Evolutionary conservation across 30 jellyfish, hydroid and myxozoan genomes (phyloP), one percentile per base, ranked within the genome.

Genomic region (Sanderia malayensis): DNA sequence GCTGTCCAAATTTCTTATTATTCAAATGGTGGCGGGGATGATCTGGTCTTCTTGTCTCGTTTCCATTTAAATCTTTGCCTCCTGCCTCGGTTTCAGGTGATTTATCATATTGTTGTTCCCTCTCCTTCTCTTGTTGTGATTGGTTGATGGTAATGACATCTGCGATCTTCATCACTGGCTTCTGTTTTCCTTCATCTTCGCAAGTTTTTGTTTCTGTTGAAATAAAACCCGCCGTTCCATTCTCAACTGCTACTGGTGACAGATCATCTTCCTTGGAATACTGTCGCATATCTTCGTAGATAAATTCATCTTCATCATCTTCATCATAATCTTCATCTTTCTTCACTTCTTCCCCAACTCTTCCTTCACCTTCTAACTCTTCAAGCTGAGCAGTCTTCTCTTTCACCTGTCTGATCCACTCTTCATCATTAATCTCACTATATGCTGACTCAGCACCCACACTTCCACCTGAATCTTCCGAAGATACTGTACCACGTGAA

Each of bases 401-500:
- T 19, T 24, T 49, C 25, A 49, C 64, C 64, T 49, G 23, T 19
- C 23, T 49, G 25, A 49, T 11, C 64, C 64, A 49, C 24, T 49
- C 64, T 49, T 49, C 64, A n/a, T n/a, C n/a, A 18, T 18, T 49
- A 3, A 49, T 49, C 64, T 49, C 64, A 49, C 27, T 49, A 49
- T 49, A 49, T 11, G 27, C 25, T 2, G 23, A 24, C 64, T 9
- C 64, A 9, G 3, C 64, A 41, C 55, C 15, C 64, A 4, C 64
- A 7, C 64, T 19, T 19, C 25, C 25, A 19, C 3, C 3, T 4
- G 64, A 49, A 7, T 49, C 64, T 49, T 18, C 64, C 8, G 64
- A 49, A 4, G 64, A 49, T 19, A 49, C 64, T 9, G 64, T 49
- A 15, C 18, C 64, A 49, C 64, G 64, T 15, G 64, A 49, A 2